Evolutionary conservation across 2,113 vertebrate species (phyloP).

Genomic region (Loxodonta africana): DNA sequence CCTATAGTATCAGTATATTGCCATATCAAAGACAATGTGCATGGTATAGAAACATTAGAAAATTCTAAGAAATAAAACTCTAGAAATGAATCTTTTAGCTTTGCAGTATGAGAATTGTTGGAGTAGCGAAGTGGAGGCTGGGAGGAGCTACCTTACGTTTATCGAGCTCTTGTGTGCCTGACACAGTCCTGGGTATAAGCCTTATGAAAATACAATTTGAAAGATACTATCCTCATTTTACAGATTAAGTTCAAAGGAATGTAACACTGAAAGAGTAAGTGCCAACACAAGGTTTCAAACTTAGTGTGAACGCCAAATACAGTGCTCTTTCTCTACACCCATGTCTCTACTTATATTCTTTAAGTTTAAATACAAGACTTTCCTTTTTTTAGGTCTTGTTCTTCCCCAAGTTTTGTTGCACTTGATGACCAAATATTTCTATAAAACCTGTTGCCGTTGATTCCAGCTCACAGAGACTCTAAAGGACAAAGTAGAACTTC

Average conservation of each 20-base stretch:
- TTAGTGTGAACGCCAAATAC: background rate
- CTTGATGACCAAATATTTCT: background rate
- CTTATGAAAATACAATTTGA: background rate
- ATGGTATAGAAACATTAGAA: background rate
- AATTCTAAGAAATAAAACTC: constrained; percentile 17
- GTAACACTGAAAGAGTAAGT: background rate
- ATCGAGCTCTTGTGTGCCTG: background rate
- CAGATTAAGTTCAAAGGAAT: constrained; percentile 37
- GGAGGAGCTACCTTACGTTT: background rate
- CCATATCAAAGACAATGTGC: constrained; percentile 26
- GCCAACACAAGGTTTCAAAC: background rate
- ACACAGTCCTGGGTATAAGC: background rate
- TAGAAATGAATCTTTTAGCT: background rate
- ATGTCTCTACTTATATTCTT: background rate
- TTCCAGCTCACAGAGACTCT: no score
- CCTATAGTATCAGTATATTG: constrained; percentile 58
- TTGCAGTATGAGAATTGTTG: background rate
- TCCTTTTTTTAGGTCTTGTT: background rate
- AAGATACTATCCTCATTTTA: constrained; percentile 22
- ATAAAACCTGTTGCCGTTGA: background rate
- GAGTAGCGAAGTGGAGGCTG: background rate
- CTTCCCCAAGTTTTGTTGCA: background rate
- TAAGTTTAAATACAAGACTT: background rate
- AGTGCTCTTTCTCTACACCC: background rate
- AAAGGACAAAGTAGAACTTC: no score